Base-by-base conservation (phyloP, 2,888 invertebrate genomes). In the Caprella mutica region DNA sequence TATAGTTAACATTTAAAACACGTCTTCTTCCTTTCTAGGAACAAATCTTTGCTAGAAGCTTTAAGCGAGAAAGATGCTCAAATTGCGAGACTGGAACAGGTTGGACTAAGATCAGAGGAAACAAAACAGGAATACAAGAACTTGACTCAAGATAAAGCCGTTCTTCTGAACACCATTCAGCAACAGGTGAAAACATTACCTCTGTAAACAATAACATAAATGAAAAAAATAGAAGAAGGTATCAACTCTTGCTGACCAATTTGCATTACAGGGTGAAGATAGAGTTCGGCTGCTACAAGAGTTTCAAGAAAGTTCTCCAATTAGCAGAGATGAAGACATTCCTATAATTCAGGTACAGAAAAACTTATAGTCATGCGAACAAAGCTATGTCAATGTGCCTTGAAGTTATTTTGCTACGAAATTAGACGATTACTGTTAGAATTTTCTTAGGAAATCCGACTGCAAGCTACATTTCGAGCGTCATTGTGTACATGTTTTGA, bases 51-150 rank as follows among this genome's bases (percentile, higher is more conserved):
- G 63, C 83, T 87, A 73, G 81, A 84, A 59, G 83, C 85, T 3
- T 83, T 91, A 61, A 86, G 85, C 69, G 90, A 90, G 70, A 90
- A 89, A 71, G 91, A 92, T 72, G 83, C 88, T 12, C 85, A 86
- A 72, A 80, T 92, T 68, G 89, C 87, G 1, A 77, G 88, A 63
- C 72, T 90, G 57, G 89, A 91, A 72, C 78, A 85, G 69, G 80
- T 81, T 56, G 84, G 83, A 9, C 80, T 82, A 52, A 76, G 81
- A 64, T 67, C 67, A 55, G 79, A 80, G 59, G 75, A 72, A 51
- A 82, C 83, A 68, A 80, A 81, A 33, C 78, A 77, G 65, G 78
- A 82, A 72, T 82, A 81, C 59, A 83, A 84, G 52, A 76, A 77
- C 67, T 77, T 90, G 55, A 81, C 77, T 69, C 74, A 74, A 56